Base-by-base conservation (phyloP, 2,113 vertebrate species). In the Embiotoca jacksoni region DNA sequence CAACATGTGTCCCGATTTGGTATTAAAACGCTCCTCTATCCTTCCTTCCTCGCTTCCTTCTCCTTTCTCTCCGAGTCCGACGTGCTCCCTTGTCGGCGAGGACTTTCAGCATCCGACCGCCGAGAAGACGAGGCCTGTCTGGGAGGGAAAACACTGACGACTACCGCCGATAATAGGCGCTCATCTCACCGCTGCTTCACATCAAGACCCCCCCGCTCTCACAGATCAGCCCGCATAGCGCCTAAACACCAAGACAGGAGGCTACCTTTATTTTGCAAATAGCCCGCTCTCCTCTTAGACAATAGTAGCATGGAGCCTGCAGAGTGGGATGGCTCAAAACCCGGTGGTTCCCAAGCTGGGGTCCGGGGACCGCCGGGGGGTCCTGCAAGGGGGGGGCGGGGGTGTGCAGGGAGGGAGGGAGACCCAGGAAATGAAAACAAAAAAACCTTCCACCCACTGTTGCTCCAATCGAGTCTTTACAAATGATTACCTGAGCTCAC, bases 1-100 rank as follows among this genome's bases (percentile, higher is more conserved):
- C 93, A 93, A 94, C 95, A 93, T 94, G 94, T 93, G 94, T 93
- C 93, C 93, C 73, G 90, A 86, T 93, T 92, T 89, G 84, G 84
- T 92, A 82, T 89, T 83, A 86, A 91, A 92, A 86, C 16, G 14
- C 49, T 13, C 13, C 60, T n/a, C 67, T 67, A 54, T 83, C 78
- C 53, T 59, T 55, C 31, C 41, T 39, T 61, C 32, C 75, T 37
- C 72, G 53, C 58, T 60, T 76, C 86, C 83, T 85, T 85, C 75
- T 75, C 41, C 31, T 67, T 69, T 77, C 78, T 80, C 52, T 13
- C 31, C 75, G 58, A 44, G 75, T 69, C 81, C 79, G 63, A 5
- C 62, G 64, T 44, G 75, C 83, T 72, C 85, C 37, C 56, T 49
- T 39, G 31, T 65, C 78, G 78, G 77, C 57, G 84, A 83, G 23